Evolutionary conservation across 2,113 vertebrate species (phyloP), one percentile per base, ranked within the genome.

Genomic region (Morone chrysops): DNA sequence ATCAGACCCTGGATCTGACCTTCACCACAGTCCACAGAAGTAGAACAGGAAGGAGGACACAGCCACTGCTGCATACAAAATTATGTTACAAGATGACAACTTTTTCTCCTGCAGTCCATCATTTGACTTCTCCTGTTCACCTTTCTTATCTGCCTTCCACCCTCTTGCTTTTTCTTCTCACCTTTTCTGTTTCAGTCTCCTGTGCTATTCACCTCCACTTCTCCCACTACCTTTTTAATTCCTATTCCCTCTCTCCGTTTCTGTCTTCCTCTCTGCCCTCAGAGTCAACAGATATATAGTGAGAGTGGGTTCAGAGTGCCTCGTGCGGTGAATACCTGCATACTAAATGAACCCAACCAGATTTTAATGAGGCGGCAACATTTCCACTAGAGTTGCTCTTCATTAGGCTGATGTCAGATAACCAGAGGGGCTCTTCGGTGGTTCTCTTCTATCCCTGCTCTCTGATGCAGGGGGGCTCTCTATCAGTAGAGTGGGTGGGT

Each of bases 351-450:
- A 73, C 53, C 31, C 45, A 50, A 76, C 43, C 68, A 45, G 65
- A 73, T 81, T 83, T 81, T 85, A 92, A 93, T 86, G 84, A 88
- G 84, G 60, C 77, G 31, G 71, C 76, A 74, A 70, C 63, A 41
- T 79, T 89, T 87, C 60, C 69, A 75, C 78, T 14, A 8, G 73
- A 77, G 65, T 41, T 57, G 75, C 87, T 88, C 80, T 90, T 89
- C 71, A 83, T 90, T 82, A 77, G 66, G 69, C 60, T 76, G 71
- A 83, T 84, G 80, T 82, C 84, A 86, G 65, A 70, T 68, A 56
- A 41, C 75, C 68, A 51, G 60, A 90, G 65, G 36, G 48, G 48
- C 82, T 81, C 54, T 73, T 72, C 60, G 50, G 22, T 51, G 60
- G 74, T 78, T 83, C 36, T 82, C 73, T 78, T 43, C 78, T 45